Evolutionary conservation across 1,140 invertebrate genomes (phyloP).

Genomic region (Onthophagus taurus): DNA sequence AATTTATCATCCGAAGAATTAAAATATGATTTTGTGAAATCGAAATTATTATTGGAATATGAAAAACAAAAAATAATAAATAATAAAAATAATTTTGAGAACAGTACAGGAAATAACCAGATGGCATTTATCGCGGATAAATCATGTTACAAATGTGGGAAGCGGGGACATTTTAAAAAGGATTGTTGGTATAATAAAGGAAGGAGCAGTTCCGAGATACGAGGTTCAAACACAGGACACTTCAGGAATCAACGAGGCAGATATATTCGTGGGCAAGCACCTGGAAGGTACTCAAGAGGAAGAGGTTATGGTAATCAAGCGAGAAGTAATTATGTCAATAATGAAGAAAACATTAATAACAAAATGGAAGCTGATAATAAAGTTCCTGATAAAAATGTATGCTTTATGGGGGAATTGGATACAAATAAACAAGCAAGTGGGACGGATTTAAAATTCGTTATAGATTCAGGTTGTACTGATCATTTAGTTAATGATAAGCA

Average conservation of each 20-base stretch:
- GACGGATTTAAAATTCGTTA: conserved; percentile 2
- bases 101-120: not conserved
- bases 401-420: conserved; percentile 6
- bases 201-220: not conserved
- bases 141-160: conserved; percentile 13
- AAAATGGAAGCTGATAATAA: not conserved
- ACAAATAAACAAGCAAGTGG: not conserved
- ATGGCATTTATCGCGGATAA: conserved; percentile 1
- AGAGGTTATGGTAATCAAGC: not conserved
- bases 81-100: conserved; percentile 7
- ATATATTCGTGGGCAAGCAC: conserved; percentile 4
- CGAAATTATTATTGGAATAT: conserved; percentile 11
- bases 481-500: conserved; percentile 11
- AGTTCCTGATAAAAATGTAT: conserved; percentile 9
- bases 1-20: conserved; percentile 8
- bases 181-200: conserved; percentile 1
- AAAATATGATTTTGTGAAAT: conserved; percentile 8
- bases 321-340: conserved; percentile 2
- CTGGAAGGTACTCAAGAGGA: conserved; percentile 7
- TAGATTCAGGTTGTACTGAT: conserved; percentile 12
- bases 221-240: not conserved
- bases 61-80: conserved; percentile 14
- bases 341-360: not conserved
- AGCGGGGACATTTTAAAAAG: conserved; percentile 10
- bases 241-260: not conserved